Base-by-base conservation (phyloP, 2,113 vertebrate genomes). In the Cyprinus carpio region DNA sequence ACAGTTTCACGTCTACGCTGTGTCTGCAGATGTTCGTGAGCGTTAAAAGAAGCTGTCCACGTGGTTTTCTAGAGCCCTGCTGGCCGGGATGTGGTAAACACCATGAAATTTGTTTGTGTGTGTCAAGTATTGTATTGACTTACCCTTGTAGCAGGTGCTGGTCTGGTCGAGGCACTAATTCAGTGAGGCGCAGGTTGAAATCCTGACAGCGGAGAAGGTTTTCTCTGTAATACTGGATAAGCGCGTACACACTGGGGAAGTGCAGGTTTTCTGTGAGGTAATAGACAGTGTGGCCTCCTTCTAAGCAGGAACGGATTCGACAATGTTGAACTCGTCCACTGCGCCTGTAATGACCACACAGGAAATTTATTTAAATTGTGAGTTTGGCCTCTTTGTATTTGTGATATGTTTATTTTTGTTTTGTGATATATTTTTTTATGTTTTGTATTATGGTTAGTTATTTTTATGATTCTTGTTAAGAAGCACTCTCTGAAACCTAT, bases 291-390 rank as follows among this genome's bases (percentile, higher is more conserved):
- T 85, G 27, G 1, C 93, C 93, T 0, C 91, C 96, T 2, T 98
- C 96, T 0, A 90, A 62, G 12, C 81, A 88, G 0, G 97, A 97
- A 79, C 96, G 97, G 75, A 99, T 97, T 2, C 95, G 95, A 84
- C 97, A 99, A 93, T 99, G 98, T 92, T 99, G 98, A 81, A 99
- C 98, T 62, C 96, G 93, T 54, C 97, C 97, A 0, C 92, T 92
- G 54, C 97, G 95, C 98, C 98, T 99, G 87, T 0, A 34, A 46
- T 27, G 23, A 51, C 84, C 86, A 75, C 69, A 85, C 3, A 23
- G 71, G 4, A 4, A n/a, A 64, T 64, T 58, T 4, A 37, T 8
- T 16, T 49, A 69, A n/a, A 77, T 51, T 77, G n/a, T n/a, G n/a
- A n/a, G n/a, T n/a, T n/a, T n/a, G n/a, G n/a, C n/a, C n/a, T 34